Evolutionary conservation across 2,797 vertebrate genomes (phyloP), one percentile per base, ranked within the genome.

Genomic region (Xyrichtys novacula): DNA sequence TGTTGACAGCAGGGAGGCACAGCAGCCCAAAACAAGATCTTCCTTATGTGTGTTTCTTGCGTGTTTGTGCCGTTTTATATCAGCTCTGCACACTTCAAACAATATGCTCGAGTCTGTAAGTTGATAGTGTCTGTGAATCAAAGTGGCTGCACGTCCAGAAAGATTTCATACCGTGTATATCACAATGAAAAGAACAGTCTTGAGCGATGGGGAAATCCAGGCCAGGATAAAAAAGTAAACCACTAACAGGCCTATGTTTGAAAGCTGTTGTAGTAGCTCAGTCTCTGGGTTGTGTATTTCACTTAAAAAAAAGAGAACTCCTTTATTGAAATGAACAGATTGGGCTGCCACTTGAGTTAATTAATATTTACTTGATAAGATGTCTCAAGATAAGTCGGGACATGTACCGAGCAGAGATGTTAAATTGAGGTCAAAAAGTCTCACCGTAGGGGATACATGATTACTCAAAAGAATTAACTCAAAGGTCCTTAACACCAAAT

Each of bases 1-100:
- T 78, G 66, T 72, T 72, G 80, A 80, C 74, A 59, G 25, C 39
- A 57, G 49, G 71, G 34, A 74, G 16, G 26, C 19, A 28, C 19
- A 48, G 28, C 57, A 42, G 56, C 56, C 53, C 34, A 6, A 58
- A 65, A 73, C 19, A 17, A 50, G 17, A 43, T 6, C 28, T 39
- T 42, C 29, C 20, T 1, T 26, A 9, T 34, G 47, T 59, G 48
- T 60, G 39, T 60, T 26, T 46, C 12, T 58, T n/a, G 26, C 61
- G 47, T 52, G 39, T 67, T 43, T 69, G 42, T 72, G 43, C 6
- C 5, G 7, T 48, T 64, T 63, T 54, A 26, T 36, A 49, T 14
- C 2, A 7, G 42, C 40, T 31, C 20, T 34, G 32, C 29, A 66
- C 38, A 46, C 31, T 55, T 72, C 31, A 66, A 62, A 74, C 12